phyloP scores from a whole-genome alignment of 2,888 invertebrate species.

The Drosophila kanekoi region DNA sequence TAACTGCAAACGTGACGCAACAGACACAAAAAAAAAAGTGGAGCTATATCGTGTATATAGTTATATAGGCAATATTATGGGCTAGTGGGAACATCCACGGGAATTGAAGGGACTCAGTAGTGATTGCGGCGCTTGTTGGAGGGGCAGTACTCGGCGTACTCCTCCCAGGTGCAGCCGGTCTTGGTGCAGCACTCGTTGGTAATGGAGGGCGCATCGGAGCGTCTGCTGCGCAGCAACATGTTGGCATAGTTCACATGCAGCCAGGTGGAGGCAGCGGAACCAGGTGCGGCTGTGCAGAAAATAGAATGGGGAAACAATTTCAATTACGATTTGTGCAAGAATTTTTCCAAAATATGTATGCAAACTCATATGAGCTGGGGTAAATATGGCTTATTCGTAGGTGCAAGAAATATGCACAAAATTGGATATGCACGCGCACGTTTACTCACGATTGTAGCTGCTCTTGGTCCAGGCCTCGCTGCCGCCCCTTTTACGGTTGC shows the following conservation, averaged over 20 bases:
- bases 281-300: neutral
- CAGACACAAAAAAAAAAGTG: constrained; percentile 23
- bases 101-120: constrained; percentile 48
- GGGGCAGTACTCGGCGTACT: constrained; percentile 88
- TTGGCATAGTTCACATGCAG: constrained; percentile 82
- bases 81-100: neutral
- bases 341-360: too few relatives aligned
- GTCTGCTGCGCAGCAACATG: constrained; percentile 80
- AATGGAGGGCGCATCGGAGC: constrained; percentile 84
- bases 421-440: neutral
- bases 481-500: constrained; percentile 80
- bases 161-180: constrained; percentile 88
- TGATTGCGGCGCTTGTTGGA: constrained; percentile 86
- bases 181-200: constrained; percentile 88
- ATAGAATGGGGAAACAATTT: too few relatives aligned
- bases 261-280: constrained; percentile 82
- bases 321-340: too few relatives aligned
- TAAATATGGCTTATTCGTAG: too few relatives aligned
- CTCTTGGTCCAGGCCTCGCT: constrained; percentile 55
- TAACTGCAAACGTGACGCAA: constrained; percentile 28
- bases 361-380: too few relatives aligned
- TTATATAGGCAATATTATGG: constrained; percentile 1
- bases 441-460: constrained; percentile 51
- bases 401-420: neutral
- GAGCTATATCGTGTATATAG: constrained; percentile 1